These are phyloP conservation scores for Polydesmus complanatus DNA, from an alignment of 2,888 invertebrate genomes.

Conservation along the genomic window DNA sequence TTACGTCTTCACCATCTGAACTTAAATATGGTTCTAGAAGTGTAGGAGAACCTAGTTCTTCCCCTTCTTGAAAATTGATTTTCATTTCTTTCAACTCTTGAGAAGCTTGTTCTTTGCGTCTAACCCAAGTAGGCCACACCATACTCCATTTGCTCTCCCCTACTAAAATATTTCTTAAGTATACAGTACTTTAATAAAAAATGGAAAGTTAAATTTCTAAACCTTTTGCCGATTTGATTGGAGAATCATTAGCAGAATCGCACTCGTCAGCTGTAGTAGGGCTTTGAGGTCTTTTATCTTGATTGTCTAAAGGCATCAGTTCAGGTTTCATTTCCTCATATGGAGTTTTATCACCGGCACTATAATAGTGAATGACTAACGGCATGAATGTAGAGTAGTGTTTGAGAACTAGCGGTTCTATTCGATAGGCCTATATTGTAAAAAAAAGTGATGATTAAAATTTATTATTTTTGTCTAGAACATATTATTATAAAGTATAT, in stretches of 20 bases:
- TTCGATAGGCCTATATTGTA: conserved; percentile 33
- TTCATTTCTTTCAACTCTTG: neutral
- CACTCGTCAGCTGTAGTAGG: conserved; percentile 1
- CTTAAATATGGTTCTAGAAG: neutral
- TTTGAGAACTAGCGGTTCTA: conserved; percentile 47
- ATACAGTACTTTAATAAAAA: neutral
- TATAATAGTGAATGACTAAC: conserved; percentile 42
- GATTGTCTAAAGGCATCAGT: conserved; percentile 25
- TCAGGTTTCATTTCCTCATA: conserved; percentile 34
- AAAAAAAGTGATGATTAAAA: conserved; percentile 20
- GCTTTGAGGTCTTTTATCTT: conserved; percentile 19
- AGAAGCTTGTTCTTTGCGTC: neutral
- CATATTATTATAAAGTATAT: no score
- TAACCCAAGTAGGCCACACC: conserved; percentile 2
- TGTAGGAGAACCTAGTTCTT: neutral
- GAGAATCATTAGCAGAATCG: conserved; percentile 2
- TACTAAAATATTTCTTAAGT: neutral
- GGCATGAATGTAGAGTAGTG: conserved; percentile 45
- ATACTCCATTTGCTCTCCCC: conserved; percentile 3
- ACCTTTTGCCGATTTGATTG: conserved; percentile 1
- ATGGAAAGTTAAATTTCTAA: neutral
- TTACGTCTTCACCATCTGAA: neutral
- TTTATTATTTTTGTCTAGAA: no score
- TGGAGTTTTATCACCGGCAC: conserved; percentile 32
- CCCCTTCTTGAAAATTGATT: neutral